Base-by-base conservation (phyloP, 1,140 invertebrate species). In the Drosophila sproati region DNA sequence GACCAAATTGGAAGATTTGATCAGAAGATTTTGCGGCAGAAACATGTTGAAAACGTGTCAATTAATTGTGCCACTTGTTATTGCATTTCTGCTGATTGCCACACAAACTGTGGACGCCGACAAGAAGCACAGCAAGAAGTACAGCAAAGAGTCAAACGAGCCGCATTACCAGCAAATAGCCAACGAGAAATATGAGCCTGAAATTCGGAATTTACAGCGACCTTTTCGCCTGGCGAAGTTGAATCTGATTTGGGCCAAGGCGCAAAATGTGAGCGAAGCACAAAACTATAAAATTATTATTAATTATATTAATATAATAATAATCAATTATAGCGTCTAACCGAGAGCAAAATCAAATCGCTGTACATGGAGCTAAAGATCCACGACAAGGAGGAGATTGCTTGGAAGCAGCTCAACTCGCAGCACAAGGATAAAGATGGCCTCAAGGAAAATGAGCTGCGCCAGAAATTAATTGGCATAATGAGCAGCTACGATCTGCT, bases 361-460 rank as follows among this genome's bases (percentile, higher is more conserved):
- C 91, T 98, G 10, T 97, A 96, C 79, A 96, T 96, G 89, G 98
- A 98, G 91, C 92, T 99, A 0, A 97, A 97, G 93, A 95, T 98
- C 48, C 98, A 98, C 66, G 98, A 99, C 82, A 98, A 98, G 93
- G 96, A 98, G 92, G 97, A 98, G 94, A 93, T 98, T 8, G 94
- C 95, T 1, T 95, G 95, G 79, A 99, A 99, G 92, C 95, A 96
- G 85, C 88, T 96, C 0, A 97, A 96, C 80, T 94, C 95, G 63
- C 96, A 98, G 80, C 96, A 96, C 39, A 95, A 95, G 73, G 98
- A 98, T 93, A 96, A 97, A 88, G 97, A 97, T 88, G 98, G 98
- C 0, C 83, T 97, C 0, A 96, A 96, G 92, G 98, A 98, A 92
- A 96, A 97, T 2, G 95, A 96, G 82, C 87, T 98, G 8, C 93